Conservation (phyloP, 37 sponge, comb jelly and placozoan species). For the Halichondria panicea region DNA sequence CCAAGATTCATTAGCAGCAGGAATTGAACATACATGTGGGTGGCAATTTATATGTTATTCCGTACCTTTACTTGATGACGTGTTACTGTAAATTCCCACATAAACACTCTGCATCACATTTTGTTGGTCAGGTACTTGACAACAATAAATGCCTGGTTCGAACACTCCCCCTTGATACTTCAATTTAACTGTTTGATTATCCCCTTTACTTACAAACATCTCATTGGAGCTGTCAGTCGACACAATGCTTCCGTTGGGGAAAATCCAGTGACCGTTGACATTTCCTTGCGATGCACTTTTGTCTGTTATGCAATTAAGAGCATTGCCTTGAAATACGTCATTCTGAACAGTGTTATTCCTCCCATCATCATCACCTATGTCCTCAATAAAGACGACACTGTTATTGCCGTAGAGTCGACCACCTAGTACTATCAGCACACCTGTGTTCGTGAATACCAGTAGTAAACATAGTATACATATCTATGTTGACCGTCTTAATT, state of each 20-base stretch:
- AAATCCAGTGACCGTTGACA: neutral
- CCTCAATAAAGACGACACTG: too few relatives aligned
- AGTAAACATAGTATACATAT: too few relatives aligned
- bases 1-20: too few relatives aligned
- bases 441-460: too few relatives aligned
- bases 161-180: neutral
- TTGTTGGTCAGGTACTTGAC: neutral
- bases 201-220: neutral
- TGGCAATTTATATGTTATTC: neutral
- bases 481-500: too few relatives aligned
- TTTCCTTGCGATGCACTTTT: neutral
- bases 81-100: slow-evolving; percentile 8
- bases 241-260: neutral
- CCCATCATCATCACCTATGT: too few relatives aligned
- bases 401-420: too few relatives aligned
- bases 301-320: neutral
- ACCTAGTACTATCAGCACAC: too few relatives aligned
- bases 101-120: neutral
- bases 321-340: too few relatives aligned
- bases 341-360: too few relatives aligned
- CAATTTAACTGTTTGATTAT: neutral
- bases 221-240: neutral
- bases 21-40: neutral
- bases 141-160: neutral
- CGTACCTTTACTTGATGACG: slow-evolving; percentile 1